Evolutionary conservation across 2,113 vertebrate species (phyloP), one percentile per base, ranked within the genome.

Genomic region (Scytalopus superciliaris): DNA sequence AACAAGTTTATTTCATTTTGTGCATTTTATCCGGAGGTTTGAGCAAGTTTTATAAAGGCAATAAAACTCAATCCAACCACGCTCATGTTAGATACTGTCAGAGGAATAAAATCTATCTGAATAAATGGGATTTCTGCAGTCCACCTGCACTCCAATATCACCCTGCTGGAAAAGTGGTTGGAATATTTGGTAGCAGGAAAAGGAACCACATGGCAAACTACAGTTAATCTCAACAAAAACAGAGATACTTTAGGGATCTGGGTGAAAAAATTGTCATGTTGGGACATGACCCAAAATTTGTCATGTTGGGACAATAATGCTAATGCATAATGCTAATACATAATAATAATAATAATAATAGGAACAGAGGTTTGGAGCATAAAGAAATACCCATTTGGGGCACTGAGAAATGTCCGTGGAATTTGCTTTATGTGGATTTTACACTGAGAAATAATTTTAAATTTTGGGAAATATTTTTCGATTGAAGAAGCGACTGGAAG

Each of bases 1-100:
- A 40, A 24, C 7, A 18, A 62, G 19, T 79, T 93, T 90, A 87
- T 84, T 86, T 18, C 69, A 69, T 86, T 94, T 69, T 56, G 10
- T 63, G 49, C 59, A 80, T 90, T 97, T 95, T 90, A 91, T 91
- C 88, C 90, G 35, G 63, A 73, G 55, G 33, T 59, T 77, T 77
- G 28, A 84, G 52, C 31, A 83, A 66, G 55, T 69, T 72, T 92
- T 86, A 73, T 35, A 67, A 27, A 86, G 59, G 42, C 63, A 90
- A 84, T 84, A 74, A 81, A 88, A 96, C 63, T 73, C 73, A 82
- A 72, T 81, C 45, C 23, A 63, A 31, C 33, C 40, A 25, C 1
- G 5, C 86, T 86, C 56, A 37, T 0, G 7, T 89, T 81, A 70
- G 39, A 5, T 86, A 6, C 39, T 74, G 67, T 47, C 33, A 84